Evolutionary conservation across 1,140 invertebrate species (phyloP).

Genomic region (Stratiolaelaps scimitus): DNA sequence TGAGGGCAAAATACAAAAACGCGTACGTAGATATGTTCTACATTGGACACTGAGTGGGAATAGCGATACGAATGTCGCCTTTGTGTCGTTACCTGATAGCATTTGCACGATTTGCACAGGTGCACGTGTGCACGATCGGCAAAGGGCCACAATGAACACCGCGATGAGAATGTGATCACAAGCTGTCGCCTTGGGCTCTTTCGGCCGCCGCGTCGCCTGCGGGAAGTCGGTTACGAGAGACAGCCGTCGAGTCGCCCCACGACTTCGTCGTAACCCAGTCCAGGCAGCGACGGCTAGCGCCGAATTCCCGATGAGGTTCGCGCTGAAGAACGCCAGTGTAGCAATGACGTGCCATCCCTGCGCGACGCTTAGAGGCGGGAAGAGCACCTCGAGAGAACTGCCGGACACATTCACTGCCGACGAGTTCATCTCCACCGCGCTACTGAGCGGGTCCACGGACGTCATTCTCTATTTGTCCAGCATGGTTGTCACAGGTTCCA

Average conservation of each 20-base stretch:
- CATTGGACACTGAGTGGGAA: too few relatives aligned
- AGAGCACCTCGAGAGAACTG: background rate
- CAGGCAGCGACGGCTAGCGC: conserved; percentile 2
- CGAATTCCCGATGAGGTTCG: conserved; percentile 7
- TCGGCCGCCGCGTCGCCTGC: conserved; percentile 4
- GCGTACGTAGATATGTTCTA: too few relatives aligned
- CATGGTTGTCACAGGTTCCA: too few relatives aligned
- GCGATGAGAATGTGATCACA: conserved; percentile 26
- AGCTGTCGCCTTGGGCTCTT: conserved; percentile 18
- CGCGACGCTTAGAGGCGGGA: background rate
- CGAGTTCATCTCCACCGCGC: too few relatives aligned
- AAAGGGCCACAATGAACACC: conserved; percentile 16
- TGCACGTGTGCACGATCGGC: conserved; percentile 18
- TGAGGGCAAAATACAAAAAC: too few relatives aligned
- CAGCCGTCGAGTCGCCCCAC: background rate
- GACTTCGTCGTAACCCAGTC: conserved; percentile 9
- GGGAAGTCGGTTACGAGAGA: conserved; percentile 18
- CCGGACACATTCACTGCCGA: too few relatives aligned
- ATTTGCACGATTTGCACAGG: conserved; percentile 19
- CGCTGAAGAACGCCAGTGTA: background rate
- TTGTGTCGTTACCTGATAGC: conserved; percentile 5
- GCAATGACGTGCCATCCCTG: conserved; percentile 6
- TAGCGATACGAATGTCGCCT: too few relatives aligned
- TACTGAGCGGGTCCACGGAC: too few relatives aligned
- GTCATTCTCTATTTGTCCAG: too few relatives aligned